Evolutionary conservation across 2,797 vertebrate genomes (phyloP).

Genomic region (Columba guinea): DNA sequence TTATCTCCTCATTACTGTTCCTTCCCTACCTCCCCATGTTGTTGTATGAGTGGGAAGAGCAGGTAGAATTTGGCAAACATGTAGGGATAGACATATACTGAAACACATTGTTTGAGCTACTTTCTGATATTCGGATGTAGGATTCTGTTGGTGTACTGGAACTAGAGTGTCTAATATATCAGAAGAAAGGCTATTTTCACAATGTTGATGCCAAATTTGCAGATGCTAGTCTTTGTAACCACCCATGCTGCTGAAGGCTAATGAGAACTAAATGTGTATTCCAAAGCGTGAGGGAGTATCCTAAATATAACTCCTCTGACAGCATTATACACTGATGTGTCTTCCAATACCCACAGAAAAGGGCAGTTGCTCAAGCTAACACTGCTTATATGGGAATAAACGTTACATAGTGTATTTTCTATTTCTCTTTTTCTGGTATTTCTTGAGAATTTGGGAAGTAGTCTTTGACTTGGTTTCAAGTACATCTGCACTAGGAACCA

Average conservation of each 20-base stretch:
- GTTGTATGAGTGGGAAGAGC: background rate
- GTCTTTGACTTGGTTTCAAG: background rate
- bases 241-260: conserved; percentile 20
- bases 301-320: conserved; percentile 49
- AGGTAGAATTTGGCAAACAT: background rate
- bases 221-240: conserved; percentile 29
- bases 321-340: background rate
- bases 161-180: background rate
- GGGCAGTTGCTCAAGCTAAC: background rate
- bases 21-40: background rate
- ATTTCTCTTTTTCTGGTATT: background rate
- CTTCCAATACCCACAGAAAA: conserved; percentile 13
- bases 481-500: background rate
- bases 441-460: background rate
- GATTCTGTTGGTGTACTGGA: background rate
- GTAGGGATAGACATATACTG: background rate
- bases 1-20: background rate
- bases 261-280: background rate
- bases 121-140: accelerated
- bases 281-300: background rate
- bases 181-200: conserved; percentile 25
- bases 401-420: background rate
- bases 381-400: background rate
- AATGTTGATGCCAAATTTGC: conserved; percentile 14
- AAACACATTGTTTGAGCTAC: background rate